These are phyloP conservation scores for Mobula hypostoma DNA, from an alignment of 2,113 vertebrate genomes.

Conservation along the genomic window DNA sequence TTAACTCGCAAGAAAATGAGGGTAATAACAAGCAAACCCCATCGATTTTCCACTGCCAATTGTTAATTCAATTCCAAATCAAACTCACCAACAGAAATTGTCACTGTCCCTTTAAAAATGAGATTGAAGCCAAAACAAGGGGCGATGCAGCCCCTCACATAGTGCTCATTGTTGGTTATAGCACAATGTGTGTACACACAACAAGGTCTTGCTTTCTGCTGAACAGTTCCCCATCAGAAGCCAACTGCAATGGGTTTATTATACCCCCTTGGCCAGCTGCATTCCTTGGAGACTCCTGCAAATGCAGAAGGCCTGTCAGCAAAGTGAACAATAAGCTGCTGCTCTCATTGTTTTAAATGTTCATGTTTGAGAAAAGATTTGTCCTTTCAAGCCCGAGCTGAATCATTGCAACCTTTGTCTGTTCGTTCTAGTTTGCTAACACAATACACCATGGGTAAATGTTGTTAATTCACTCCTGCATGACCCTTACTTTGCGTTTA, in stretches of 20 bases:
- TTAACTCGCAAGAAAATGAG: background rate
- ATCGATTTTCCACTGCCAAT: background rate
- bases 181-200: conserved; percentile 37
- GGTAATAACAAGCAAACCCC: background rate
- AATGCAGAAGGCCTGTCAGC: conserved; percentile 23
- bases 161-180: conserved; percentile 29
- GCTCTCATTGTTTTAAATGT: conserved; percentile 26
- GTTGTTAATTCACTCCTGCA: background rate
- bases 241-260: conserved; percentile 36
- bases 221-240: conserved; percentile 33
- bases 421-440: background rate
- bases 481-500: background rate
- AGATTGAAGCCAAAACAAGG: conserved; percentile 14
- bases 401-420: conserved; percentile 34
- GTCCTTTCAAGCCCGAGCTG: conserved; percentile 18
- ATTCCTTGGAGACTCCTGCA: conserved; percentile 29
- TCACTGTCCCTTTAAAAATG: conserved; percentile 15
- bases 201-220: conserved; percentile 2
- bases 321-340: conserved; percentile 31
- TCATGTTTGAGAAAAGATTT: conserved; percentile 22
- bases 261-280: conserved; percentile 20
- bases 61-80: conserved; percentile 16
- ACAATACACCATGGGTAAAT: conserved; percentile 17
- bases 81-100: background rate
- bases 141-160: conserved; percentile 14